Conservation (phyloP, 2,888 invertebrate species). For the Hypercompe scribonia region DNA sequence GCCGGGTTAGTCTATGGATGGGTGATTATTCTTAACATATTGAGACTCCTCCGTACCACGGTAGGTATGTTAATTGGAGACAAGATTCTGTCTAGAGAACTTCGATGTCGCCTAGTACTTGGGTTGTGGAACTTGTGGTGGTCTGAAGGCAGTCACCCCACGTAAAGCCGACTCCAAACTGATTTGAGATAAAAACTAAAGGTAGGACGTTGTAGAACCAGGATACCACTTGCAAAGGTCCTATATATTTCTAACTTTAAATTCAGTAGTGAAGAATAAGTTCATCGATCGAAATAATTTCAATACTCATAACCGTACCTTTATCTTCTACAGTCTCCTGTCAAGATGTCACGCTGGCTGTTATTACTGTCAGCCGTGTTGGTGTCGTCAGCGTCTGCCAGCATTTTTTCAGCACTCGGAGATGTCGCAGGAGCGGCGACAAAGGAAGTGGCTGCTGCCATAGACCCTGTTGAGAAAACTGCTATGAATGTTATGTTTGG, state of each 20-base stretch:
- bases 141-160: too few relatives aligned
- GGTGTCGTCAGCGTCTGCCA: slow-evolving; percentile 29
- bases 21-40: too few relatives aligned
- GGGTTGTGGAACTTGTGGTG: too few relatives aligned
- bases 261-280: not conserved
- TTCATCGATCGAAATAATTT: not conserved
- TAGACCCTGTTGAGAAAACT: slow-evolving; percentile 34
- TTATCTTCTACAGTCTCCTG: not conserved
- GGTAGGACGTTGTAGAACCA: not conserved
- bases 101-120: too few relatives aligned
- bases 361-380: slow-evolving; percentile 15
- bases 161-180: too few relatives aligned
- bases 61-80: too few relatives aligned
- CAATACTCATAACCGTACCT: not conserved
- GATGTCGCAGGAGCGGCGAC: rapidly evolving
- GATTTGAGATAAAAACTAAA: too few relatives aligned
- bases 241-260: not conserved
- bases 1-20: too few relatives aligned
- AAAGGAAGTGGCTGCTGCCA: slow-evolving; percentile 24
- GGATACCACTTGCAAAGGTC: too few relatives aligned
- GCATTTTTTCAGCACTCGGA: not conserved
- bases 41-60: too few relatives aligned
- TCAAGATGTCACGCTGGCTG: slow-evolving; percentile 23
- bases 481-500: slow-evolving; percentile 21
- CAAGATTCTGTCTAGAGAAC: too few relatives aligned